Conservation (phyloP, 2,888 invertebrate genomes). For the Eupithecia exiguata region DNA sequence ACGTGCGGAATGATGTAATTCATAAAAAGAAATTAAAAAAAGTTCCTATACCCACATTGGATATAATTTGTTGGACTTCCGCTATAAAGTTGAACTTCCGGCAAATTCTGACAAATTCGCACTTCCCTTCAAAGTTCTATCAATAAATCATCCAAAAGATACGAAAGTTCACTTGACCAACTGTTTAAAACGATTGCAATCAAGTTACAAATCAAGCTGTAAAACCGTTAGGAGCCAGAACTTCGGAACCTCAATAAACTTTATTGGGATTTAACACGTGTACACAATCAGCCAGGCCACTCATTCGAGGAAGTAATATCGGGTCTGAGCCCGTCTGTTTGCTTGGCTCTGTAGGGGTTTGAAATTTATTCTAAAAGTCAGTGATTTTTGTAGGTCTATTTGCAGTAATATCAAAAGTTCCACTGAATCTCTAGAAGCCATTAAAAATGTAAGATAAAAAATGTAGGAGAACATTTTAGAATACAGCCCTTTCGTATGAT, state of each 20-base stretch:
- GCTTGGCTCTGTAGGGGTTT: constrained; percentile 22
- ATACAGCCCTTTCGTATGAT: too few relatives aligned
- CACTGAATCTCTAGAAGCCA: not conserved
- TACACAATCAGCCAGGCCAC: constrained; percentile 23
- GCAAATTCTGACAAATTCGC: not conserved
- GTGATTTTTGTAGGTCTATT: not conserved
- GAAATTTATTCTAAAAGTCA: not conserved
- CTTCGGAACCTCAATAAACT: constrained; percentile 29
- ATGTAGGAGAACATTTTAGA: too few relatives aligned
- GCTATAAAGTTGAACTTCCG: not conserved
- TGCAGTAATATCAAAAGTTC: not conserved
- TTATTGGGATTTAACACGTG: constrained; percentile 31
- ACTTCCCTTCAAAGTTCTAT: not conserved
- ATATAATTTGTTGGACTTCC: too few relatives aligned
- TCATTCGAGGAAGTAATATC: constrained; percentile 54
- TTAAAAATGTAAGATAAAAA: not conserved
- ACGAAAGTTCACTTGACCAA: not conserved
- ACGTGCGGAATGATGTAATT: too few relatives aligned
- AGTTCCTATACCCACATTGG: too few relatives aligned
- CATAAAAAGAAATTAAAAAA: too few relatives aligned
- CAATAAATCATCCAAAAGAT: not conserved
- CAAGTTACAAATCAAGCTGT: constrained; percentile 5
- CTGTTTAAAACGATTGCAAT: constrained; percentile 9
- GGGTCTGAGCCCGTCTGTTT: constrained; percentile 41
- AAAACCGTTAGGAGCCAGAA: constrained; percentile 4